Evolutionary conservation across 2,113 vertebrate genomes (phyloP).

Genomic region (Zingel zingel): DNA sequence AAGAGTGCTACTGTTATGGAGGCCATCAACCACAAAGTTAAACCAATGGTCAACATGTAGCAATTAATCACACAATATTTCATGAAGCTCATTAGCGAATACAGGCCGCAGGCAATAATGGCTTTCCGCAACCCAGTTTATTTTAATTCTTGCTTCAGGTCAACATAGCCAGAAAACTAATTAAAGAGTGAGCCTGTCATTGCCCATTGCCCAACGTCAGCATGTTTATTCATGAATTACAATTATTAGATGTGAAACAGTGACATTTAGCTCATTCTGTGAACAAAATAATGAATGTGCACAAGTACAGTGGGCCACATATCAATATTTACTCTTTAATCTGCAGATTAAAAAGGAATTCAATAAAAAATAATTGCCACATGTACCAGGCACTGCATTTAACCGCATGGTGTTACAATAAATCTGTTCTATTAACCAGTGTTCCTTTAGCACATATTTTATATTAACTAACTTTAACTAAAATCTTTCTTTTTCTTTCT

Average conservation of each 20-base stretch:
- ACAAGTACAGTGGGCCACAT: background rate
- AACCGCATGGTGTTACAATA: background rate
- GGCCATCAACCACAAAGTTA: background rate
- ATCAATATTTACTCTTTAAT: conserved; percentile 10
- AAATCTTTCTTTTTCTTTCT: background rate
- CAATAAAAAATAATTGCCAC: background rate
- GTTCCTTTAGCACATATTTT: background rate
- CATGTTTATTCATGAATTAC: conserved; percentile 41
- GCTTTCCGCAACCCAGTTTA: conserved; percentile 40
- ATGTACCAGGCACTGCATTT: background rate
- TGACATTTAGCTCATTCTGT: background rate
- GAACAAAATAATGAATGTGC: background rate
- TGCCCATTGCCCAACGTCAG: conserved; percentile 62
- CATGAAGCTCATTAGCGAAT: too few species aligned
- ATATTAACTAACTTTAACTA: background rate
- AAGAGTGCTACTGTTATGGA: background rate
- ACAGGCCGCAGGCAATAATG: too few species aligned
- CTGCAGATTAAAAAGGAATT: background rate
- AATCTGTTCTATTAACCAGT: background rate
- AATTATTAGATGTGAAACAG: conserved; percentile 1
- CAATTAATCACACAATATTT: too few species aligned
- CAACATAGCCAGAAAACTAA: conserved; percentile 31
- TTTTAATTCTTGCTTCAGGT: conserved; percentile 53
- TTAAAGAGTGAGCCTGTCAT: conserved; percentile 48
- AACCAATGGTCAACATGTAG: background rate